Evolutionary conservation across 2,797 vertebrate species (phyloP), one percentile per base, ranked within the genome.

Genomic region (Notolabrus celidotus): DNA sequence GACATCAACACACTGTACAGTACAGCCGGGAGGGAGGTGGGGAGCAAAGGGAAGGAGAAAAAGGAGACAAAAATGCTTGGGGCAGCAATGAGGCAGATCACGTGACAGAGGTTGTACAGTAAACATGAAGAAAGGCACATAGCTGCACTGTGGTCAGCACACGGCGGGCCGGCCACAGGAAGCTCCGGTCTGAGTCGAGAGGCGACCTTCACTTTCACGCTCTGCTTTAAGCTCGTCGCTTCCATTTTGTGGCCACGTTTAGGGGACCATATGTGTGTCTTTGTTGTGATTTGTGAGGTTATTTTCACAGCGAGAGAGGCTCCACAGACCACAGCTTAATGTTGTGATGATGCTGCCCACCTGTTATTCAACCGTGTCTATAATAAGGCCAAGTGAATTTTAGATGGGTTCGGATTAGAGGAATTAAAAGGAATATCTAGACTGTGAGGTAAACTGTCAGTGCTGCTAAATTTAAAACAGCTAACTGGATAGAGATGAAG

Each of bases 161-260:
- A 47, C 67, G 15, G 76, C 66, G 15, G 76, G 51, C 82, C 52
- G 54, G 67, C 65, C 83, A 61, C 62, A 29, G 71, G 80, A 61
- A 75, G 83, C 84, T 78, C 70, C 68, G 12, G 76, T 79, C 80
- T 20, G 67, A 25, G 79, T 77, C 10, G 57, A 77, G 79, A 71
- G 84, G 82, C 88, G 84, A 90, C 86, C 90, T 92, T 91, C 88
- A 85, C 87, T 89, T 87, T 85, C 80, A 67, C 67, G 17, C 80
- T 58, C 77, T 27, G 82, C 82, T 86, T 87, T 80, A 55, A 88
- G 86, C 88, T 66, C 29, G 74, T 73, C 53, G 90, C 88, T 92
- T 92, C 90, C 91, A 92, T 94, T 92, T 92, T 91, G 92, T 89
- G 88, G 86, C 77, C 86, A 87, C 85, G 80, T 93, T 94, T 87